Base-by-base conservation (phyloP, 2,888 invertebrate species). In the Phyllotreta striolata region DNA sequence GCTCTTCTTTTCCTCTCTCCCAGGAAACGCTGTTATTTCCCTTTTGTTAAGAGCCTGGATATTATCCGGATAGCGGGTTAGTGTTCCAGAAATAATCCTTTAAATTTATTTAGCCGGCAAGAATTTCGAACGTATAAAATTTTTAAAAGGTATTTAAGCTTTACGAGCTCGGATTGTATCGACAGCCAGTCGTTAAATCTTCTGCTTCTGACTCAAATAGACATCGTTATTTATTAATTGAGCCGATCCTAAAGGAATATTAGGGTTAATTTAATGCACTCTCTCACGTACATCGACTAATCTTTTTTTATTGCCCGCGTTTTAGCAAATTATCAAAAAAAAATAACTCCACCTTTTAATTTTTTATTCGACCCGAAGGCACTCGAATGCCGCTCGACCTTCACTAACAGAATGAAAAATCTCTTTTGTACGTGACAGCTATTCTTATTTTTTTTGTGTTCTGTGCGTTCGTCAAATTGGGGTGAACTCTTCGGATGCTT, bases 331-430 rank as follows among this genome's bases (percentile, higher is more conserved):
- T 51, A 51, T 51, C 51, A 35, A 35, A 34, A 41, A 34, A 41
- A 51, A 51, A 24, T 35, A 37, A 35, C 51, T 51, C 37, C 51
- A 37, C 34, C 51, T 51, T 51, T 51, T 51, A 51, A 51, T 51
- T 51, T 51, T 51, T 51, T 51, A 51, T 51, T 37, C 37, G 35
- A n/a, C 6, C 35, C 51, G 5, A 37, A 34, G 51, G 51, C 51
- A 35, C 51, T 51, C 38, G 38, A 51, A 51, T 51, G 35, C 51
- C 35, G 51, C 37, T 37, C 51, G 51, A 51, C 51, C 51, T 51
- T 51, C 51, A 51, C 51, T 51, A 51, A 51, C 37, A 51, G 6
- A 51, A 51, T 51, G 51, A 51, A 51, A 51, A 51, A 51, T 51
- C 51, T 51, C 1, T 37, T 10, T 8, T 51, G 37, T 51, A 51